A percentile compares a stretch with the other conserved stretches of the same genome.
Evolutionary conservation across 1,140 invertebrate species (phyloP).

Genomic region (Homalodisca vitripennis): DNA sequence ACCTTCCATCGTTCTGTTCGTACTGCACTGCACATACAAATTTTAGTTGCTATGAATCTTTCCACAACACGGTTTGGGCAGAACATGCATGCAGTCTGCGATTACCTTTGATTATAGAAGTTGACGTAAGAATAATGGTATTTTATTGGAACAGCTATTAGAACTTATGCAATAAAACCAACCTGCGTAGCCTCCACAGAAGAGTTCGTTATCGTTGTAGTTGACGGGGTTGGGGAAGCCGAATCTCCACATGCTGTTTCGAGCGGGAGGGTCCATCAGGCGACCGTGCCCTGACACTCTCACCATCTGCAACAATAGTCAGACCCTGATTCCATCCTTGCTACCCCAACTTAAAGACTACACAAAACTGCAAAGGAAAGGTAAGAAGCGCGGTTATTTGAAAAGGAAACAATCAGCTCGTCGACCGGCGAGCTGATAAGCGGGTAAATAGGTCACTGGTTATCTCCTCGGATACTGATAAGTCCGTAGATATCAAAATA

Average conservation of each 20-base stretch:
- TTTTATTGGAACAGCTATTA: too few relatives aligned
- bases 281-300: constrained; percentile 69
- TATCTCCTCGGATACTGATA: too few relatives aligned
- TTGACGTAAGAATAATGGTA: too few relatives aligned
- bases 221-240: constrained; percentile 91
- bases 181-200: constrained; percentile 83
- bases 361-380: neutral
- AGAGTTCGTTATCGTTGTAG: constrained; percentile 88
- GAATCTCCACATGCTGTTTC: constrained; percentile 92
- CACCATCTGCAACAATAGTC: constrained; percentile 34
- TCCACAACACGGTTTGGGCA: too few relatives aligned
- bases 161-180: too few relatives aligned
- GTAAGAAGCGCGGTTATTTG: neutral
- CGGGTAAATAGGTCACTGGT: neutral
- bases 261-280: constrained; percentile 85
- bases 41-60: too few relatives aligned
- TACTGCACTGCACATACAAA: constrained; percentile 69
- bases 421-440: neutral
- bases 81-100: too few relatives aligned
- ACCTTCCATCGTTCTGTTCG: constrained; percentile 79
- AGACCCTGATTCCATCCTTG: neutral
- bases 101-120: too few relatives aligned
- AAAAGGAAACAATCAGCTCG: neutral
- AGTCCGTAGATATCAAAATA: too few relatives aligned
- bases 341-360: neutral